Base-by-base conservation (phyloP, 2,888 invertebrate species). In the Mesorhabditis belari region DNA sequence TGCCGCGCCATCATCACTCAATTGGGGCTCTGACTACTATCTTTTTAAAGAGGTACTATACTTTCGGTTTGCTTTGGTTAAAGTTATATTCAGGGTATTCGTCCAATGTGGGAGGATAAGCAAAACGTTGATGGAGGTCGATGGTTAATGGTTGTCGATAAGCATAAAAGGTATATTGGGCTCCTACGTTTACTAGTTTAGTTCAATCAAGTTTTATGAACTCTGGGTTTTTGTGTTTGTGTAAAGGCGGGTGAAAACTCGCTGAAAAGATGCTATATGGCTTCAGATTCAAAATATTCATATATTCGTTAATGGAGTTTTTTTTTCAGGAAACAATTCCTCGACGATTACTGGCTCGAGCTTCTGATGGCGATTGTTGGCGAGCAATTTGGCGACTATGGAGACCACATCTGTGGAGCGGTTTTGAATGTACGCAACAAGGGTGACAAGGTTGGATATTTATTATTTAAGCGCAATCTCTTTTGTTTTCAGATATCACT, bases 71-170 rank as follows among this genome's bases (percentile, higher is more conserved):
- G 17, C 26, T 28, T 49, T 27, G n/a, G n/a, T n/a, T n/a, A n/a
- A n/a, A n/a, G n/a, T n/a, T n/a, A 12, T 24, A 55, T 64, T 51
- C 23, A 69, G 66, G 92, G 91, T 3, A 88, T 93, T 71, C 87
- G 89, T 71, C 93, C 93, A 9, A 92, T 92, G 92, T 94, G 94
- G 94, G 94, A 94, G 83, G 93, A 94, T 81, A 87, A 87, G 54
- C 87, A 88, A n/a, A 94, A 94, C 83, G 89, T 89, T 81, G 86
- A 87, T 82, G 93, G 93, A n/a, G 93, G 93, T 27, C 85, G 92
- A 70, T 93, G 93, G 93, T 85, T 92, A 23, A 88, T 93, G 74
- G 89, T 87, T 83, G 86, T 92, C 71, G 90, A 91, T 49, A 75
- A 75, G 50, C 73, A 73, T n/a, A n/a, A n/a, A n/a, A n/a, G n/a